Evolutionary conservation across 2,888 invertebrate genomes (phyloP).

Genomic region (Nemotelus nigrinus): DNA sequence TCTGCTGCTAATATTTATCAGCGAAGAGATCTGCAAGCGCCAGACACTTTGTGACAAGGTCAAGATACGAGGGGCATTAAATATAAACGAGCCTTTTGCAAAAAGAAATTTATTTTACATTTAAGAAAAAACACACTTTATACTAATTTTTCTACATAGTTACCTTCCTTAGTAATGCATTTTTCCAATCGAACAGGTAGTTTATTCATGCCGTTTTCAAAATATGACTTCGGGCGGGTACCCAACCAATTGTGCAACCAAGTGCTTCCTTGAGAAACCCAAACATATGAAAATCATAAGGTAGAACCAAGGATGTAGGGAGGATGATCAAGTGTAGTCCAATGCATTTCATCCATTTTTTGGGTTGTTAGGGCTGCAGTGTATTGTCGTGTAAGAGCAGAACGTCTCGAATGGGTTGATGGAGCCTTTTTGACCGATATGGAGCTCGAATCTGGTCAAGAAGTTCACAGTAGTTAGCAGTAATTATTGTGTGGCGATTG

Average conservation of each 20-base stretch:
- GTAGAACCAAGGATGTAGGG: neutral
- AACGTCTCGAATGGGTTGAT: constrained; percentile 3
- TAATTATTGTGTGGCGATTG: neutral
- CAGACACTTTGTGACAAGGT: too few species aligned
- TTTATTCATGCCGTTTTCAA: constrained; percentile 1
- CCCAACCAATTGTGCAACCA: neutral
- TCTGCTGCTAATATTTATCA: too few species aligned
- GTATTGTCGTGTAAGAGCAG: constrained; percentile 12
- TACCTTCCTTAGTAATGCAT: constrained; percentile 1
- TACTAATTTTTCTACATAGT: too few species aligned
- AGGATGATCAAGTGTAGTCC: constrained; percentile 17
- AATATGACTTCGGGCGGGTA: constrained; percentile 17
- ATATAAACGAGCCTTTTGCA: too few species aligned
- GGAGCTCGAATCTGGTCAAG: constrained; percentile 12
- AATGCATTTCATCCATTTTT: constrained; percentile 6
- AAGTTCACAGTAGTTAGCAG: neutral
- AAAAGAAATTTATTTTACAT: too few species aligned
- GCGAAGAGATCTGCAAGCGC: too few species aligned
- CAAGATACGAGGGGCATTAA: too few species aligned
- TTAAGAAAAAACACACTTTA: too few species aligned
- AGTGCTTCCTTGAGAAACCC: constrained; percentile 1
- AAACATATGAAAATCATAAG: constrained; percentile 10
- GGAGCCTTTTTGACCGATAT: neutral
- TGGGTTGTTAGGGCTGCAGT: constrained; percentile 19
- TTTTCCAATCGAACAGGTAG: constrained; percentile 9